Evolutionary conservation across 2,113 vertebrate genomes (phyloP).

Genomic region (Hemiscyllium ocellatum): DNA sequence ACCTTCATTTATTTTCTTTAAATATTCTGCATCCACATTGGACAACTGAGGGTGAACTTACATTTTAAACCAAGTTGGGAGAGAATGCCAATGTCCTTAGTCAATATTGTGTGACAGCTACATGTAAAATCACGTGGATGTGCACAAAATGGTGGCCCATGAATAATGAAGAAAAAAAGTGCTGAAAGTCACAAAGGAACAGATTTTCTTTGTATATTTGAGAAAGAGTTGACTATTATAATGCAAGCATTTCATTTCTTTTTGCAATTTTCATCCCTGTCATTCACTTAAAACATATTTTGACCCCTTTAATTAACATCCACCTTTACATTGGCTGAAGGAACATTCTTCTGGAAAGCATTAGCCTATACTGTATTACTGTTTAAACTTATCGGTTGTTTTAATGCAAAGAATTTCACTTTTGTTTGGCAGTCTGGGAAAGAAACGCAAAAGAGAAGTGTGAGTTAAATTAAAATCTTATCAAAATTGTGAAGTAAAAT

Average conservation of each 20-base stretch:
- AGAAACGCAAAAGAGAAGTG: not conserved
- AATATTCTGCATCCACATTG: not conserved
- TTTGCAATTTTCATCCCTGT: constrained; percentile 1
- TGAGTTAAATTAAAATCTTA: not conserved
- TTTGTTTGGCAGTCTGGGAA: not conserved
- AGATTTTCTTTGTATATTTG: not conserved
- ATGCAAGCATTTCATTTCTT: not conserved
- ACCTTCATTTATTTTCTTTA: not conserved
- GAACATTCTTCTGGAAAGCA: constrained; percentile 26
- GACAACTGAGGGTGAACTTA: not conserved
- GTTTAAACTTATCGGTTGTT: constrained; percentile 19
- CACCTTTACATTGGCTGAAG: not conserved
- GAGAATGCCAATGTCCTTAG: not conserved
- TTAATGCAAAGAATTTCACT: not conserved
- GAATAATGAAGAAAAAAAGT: not conserved
- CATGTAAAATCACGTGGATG: not conserved
- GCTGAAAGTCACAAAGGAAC: not conserved
- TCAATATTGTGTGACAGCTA: not conserved
- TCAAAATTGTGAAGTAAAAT: not conserved
- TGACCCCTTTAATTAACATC: constrained; percentile 10
- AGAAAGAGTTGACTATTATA: not conserved
- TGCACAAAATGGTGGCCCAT: not conserved
- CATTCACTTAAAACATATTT: constrained; percentile 19
- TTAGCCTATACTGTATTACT: constrained; percentile 12
- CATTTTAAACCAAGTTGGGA: not conserved